phyloP scores from a whole-genome alignment of 2,113 vertebrate species.

The Podarcis muralis region DNA sequence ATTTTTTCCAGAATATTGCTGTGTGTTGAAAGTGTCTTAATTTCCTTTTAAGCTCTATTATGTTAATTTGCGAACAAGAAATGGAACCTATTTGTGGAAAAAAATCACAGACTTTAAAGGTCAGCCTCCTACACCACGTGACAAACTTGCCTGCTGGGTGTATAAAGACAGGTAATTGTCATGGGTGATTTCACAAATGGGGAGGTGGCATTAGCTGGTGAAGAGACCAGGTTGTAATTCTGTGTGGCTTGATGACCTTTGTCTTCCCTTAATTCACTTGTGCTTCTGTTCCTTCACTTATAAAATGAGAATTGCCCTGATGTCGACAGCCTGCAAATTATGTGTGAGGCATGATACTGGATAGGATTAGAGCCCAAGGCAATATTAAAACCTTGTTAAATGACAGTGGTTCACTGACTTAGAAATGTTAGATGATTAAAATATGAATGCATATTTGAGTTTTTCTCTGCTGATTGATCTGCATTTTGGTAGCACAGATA shows the following conservation, averaged over 20 bases:
- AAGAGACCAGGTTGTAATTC: conserved; percentile 15
- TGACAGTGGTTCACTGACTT: background rate
- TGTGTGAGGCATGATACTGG: background rate
- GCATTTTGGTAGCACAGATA: background rate
- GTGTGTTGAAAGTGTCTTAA: conserved; percentile 53
- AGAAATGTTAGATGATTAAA: background rate
- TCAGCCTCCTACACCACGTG: conserved; percentile 88
- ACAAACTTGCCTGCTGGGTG: conserved; percentile 96
- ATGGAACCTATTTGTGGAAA: conserved; percentile 85
- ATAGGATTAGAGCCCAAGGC: background rate
- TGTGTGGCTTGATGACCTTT: conserved; percentile 23
- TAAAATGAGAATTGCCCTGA: background rate
- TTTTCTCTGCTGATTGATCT: background rate
- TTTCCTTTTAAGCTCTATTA: conserved; percentile 85
- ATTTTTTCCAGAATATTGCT: conserved; percentile 15
- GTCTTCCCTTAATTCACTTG: conserved; percentile 20
- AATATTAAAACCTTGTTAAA: background rate
- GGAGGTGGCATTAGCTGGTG: conserved; percentile 18
- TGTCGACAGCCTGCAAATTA: background rate
- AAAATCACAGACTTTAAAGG: conserved; percentile 81
- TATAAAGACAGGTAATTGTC: conserved; percentile 84
- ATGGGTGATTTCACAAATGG: conserved; percentile 14
- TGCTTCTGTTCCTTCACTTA: background rate
- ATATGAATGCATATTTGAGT: background rate
- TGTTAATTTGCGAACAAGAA: conserved; percentile 84